Evolutionary conservation across 2,797 vertebrate genomes (phyloP), one percentile per base, ranked within the genome.

Genomic region (Tympanoctomys barrerae): DNA sequence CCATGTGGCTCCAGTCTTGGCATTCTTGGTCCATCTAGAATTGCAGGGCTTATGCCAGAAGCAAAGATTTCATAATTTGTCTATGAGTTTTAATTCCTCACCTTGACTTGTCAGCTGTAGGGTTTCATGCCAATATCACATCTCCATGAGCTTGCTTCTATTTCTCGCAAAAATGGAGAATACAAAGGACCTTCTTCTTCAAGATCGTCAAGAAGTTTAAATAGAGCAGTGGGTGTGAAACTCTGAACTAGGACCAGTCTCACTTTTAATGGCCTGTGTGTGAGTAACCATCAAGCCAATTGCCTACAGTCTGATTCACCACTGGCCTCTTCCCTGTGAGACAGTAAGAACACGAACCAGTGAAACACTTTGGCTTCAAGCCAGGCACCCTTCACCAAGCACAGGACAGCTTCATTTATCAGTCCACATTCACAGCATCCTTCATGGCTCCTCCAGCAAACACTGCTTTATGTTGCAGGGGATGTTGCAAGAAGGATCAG

Each of bases 371-470:
- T 28, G 36, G 0, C 13, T 39, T 87, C 28, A 49, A 83, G 14
- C 22, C 33, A 8, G 11, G 0, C 5, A 13, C 42, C 61, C 14
- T 49, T 86, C 64, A 54, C 2, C 21, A 61, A 5, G 19, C 62
- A 54, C 1, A 31, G 54, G 33, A 26, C 46, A 62, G 52, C 36
- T 18, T 19, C 49, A 49, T 71, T n/a, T 77, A 70, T 26, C n/a
- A 31, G 6, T 6, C 7, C 4, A 6, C 26, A 3, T 31, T 42
- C 22, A 1, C 75, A 49, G 5, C 10, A 13, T 4, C 8, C 9
- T 28, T 3, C 28, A 26, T 26, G 82, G 36, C 36, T 70, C 12
- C 10, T 54, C 5, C 49, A 54, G 31, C 7, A 12, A 11, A 57
- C 3, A 81, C n/a, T 80, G 16, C 14, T 54, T 24, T 36, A 4